phyloP scores from a whole-genome alignment of 2,797 vertebrate species.

The Balearica regulorum region DNA sequence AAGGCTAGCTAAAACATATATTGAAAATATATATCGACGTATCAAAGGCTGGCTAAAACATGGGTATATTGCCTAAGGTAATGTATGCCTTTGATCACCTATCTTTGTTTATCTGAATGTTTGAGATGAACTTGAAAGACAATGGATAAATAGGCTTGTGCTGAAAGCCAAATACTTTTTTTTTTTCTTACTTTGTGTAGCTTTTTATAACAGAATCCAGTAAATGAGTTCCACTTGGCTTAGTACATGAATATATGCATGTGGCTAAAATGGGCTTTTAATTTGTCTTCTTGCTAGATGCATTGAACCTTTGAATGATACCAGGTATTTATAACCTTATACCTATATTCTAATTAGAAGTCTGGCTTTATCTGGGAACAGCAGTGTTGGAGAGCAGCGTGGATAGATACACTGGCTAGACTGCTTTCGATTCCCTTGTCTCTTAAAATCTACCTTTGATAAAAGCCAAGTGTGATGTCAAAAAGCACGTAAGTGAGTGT shows the following conservation, averaged over 20 bases:
- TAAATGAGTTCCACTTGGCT: background rate
- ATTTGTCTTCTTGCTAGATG: background rate
- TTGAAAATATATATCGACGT: background rate
- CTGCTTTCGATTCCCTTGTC: background rate
- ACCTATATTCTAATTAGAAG: background rate
- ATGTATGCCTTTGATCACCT: conserved; percentile 31
- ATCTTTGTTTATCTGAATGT: conserved; percentile 16
- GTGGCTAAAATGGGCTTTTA: background rate
- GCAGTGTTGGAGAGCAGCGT: background rate
- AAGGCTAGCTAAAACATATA: background rate
- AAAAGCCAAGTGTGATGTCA: rapidly evolving
- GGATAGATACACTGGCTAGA: background rate
- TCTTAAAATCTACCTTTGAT: background rate
- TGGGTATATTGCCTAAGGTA: background rate
- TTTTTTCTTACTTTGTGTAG: background rate
- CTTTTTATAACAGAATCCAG: background rate
- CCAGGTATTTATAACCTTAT: background rate
- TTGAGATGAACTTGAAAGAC: conserved; percentile 58
- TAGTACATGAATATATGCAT: background rate
- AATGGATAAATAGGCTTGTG: background rate
- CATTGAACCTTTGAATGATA: background rate
- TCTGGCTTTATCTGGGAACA: background rate
- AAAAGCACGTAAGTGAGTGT: background rate
- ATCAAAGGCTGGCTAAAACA: background rate
- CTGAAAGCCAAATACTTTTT: background rate